Conservation (phyloP, 2,888 invertebrate genomes). For the Ommatoiulus sabulosus region DNA sequence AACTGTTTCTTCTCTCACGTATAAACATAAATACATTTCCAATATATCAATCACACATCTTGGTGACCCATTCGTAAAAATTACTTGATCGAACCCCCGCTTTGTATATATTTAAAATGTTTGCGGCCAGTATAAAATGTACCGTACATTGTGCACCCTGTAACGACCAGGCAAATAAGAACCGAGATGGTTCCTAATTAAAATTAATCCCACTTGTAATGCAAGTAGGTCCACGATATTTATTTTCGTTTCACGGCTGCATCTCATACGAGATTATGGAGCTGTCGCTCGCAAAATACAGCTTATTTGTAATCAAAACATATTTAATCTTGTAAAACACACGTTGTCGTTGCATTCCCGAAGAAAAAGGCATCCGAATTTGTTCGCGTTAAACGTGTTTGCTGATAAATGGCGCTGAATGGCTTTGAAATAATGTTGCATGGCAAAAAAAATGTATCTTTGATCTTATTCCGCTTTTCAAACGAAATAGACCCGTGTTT, state of each 20-base stretch:
- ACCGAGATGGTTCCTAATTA: conserved; percentile 7
- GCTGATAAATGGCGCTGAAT: conserved; percentile 11
- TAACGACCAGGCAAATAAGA: background rate
- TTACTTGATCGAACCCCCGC: too few relatives aligned
- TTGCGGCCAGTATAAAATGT: too few relatives aligned
- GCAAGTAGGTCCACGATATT: background rate
- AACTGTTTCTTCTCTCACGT: too few relatives aligned
- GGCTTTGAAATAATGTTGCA: background rate
- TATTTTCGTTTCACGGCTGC: background rate
- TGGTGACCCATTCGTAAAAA: too few relatives aligned
- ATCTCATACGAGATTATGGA: background rate
- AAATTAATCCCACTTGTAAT: conserved; percentile 14
- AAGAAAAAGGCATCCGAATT: conserved; percentile 8
- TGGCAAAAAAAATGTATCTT: background rate
- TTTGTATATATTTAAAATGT: too few relatives aligned
- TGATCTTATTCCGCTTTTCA: conserved; percentile 20
- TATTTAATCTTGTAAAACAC: conserved; percentile 20
- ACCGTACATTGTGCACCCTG: background rate
- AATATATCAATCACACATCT: too few relatives aligned
- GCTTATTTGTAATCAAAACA: conserved; percentile 34
- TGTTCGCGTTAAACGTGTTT: conserved; percentile 22
- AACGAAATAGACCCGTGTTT: conserved; percentile 11
- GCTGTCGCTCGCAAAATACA: conserved; percentile 6
- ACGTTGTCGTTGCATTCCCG: background rate
- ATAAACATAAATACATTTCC: too few relatives aligned